Conservation (phyloP, 2,888 invertebrate genomes). For the Dyspetes luteomarginatus region DNA sequence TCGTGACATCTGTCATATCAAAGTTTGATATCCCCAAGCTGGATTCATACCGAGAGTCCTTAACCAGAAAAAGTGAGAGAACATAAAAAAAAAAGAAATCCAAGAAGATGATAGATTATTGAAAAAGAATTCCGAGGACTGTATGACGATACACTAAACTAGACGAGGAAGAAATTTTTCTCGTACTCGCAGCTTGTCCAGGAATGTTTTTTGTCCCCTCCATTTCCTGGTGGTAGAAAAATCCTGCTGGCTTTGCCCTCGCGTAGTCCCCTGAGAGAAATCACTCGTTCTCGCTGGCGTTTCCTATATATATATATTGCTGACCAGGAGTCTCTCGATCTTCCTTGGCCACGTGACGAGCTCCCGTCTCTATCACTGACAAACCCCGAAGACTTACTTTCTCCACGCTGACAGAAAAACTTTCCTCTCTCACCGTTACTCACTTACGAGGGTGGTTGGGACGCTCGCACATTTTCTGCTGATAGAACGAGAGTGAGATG, state of each 20-base stretch:
- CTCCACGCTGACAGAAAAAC: constrained; percentile 6
- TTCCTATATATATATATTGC: background rate
- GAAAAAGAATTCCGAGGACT: background rate
- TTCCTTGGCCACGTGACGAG: background rate
- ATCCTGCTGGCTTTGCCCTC: background rate
- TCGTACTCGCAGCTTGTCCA: background rate
- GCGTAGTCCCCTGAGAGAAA: constrained; percentile 38
- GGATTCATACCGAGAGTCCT: background rate
- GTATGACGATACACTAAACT: background rate
- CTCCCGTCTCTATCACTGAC: constrained; percentile 23
- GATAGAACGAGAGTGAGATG: background rate
- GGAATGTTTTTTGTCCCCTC: constrained; percentile 9
- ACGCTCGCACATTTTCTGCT: constrained; percentile 21
- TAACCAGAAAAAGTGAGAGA: background rate
- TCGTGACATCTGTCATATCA: too few relatives aligned
- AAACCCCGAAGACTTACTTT: background rate
- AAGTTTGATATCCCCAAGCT: background rate
- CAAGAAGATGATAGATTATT: background rate
- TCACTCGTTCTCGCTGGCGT: constrained; percentile 11
- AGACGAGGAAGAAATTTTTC: background rate
- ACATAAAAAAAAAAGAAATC: background rate
- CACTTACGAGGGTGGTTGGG: constrained; percentile 22
- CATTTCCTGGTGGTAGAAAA: background rate
- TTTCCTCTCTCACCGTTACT: constrained; percentile 36
- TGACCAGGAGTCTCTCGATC: too few relatives aligned